A percentile compares a stretch with the other conserved stretches of the same genome.
Conservation (phyloP, 2,113 vertebrate genomes). For the Chionomys nivalis region DNA sequence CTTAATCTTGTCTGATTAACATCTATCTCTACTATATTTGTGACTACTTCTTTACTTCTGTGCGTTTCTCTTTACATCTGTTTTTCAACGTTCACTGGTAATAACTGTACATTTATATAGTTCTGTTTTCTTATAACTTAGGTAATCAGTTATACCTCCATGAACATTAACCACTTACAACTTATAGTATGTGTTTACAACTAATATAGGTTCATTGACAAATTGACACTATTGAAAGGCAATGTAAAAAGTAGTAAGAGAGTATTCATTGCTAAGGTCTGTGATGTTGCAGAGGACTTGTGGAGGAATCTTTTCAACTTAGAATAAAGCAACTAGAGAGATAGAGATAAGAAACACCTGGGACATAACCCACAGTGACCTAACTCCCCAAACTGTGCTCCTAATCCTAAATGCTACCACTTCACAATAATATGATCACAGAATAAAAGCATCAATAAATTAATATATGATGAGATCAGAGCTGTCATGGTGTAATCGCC, state of each 20-base stretch:
- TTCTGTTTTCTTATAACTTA: background rate
- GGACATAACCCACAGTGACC: background rate
- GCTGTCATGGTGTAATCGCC: background rate
- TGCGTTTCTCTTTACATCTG: background rate
- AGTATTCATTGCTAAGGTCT: background rate
- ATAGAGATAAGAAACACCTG: background rate
- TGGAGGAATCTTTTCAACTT: background rate
- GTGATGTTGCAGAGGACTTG: background rate
- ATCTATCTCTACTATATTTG: background rate
- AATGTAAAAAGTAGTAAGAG: background rate
- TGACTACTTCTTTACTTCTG: background rate
- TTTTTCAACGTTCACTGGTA: background rate
- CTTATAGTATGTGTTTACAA: background rate
- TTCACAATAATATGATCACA: background rate
- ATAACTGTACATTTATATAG: background rate
- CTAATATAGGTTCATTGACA: background rate
- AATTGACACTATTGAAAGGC: background rate
- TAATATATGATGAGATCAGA: background rate
- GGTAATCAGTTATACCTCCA: background rate
- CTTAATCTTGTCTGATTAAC: background rate
- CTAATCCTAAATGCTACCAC: background rate
- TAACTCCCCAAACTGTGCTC: background rate
- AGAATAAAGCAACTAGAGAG: background rate
- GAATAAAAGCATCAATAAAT: background rate
- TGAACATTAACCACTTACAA: background rate